These are phyloP conservation scores for Drosophila neutralis DNA, from an alignment of 2,888 invertebrate genomes.

Conservation along the genomic window DNA sequence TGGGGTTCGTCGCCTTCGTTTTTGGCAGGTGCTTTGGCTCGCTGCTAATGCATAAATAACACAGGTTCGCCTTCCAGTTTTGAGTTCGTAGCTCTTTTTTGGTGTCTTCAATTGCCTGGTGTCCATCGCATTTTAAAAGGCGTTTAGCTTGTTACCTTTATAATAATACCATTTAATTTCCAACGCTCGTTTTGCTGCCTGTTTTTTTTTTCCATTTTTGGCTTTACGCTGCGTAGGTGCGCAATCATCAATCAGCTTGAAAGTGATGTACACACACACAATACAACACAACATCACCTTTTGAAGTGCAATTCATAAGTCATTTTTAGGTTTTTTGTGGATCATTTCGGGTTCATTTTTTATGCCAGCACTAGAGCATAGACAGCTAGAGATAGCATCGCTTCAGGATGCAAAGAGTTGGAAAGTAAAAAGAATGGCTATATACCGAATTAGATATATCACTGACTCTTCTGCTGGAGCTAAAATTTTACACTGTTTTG, in stretches of 20 bases:
- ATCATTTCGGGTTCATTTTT: slow-evolving; percentile 72
- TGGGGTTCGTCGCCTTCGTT: slow-evolving; percentile 60
- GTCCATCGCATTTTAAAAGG: slow-evolving; percentile 72
- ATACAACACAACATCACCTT: slow-evolving; percentile 24
- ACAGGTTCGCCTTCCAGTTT: slow-evolving; percentile 39
- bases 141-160: slow-evolving; percentile 82
- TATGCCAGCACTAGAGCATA: slow-evolving; percentile 45
- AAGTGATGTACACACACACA: slow-evolving; percentile 24
- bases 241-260: slow-evolving; percentile 75
- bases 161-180: slow-evolving; percentile 78
- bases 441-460: background rate
- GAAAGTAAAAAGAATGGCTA: background rate
- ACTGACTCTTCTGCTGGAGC: background rate
- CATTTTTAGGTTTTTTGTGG: slow-evolving; percentile 49
- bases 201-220: background rate
- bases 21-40: slow-evolving; percentile 67
- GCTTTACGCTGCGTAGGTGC: slow-evolving; percentile 69
- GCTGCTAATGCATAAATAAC: slow-evolving; percentile 79
- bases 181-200: slow-evolving; percentile 37
- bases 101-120: slow-evolving; percentile 17
- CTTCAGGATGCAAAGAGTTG: slow-evolving; percentile 12
- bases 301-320: slow-evolving; percentile 75
- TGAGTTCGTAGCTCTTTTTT: slow-evolving; percentile 35
- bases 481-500: background rate
- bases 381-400: slow-evolving; percentile 55